Evolutionary conservation across 2,888 invertebrate species (phyloP), one percentile per base, ranked within the genome.

Genomic region (Sceliomorpha sp.): DNA sequence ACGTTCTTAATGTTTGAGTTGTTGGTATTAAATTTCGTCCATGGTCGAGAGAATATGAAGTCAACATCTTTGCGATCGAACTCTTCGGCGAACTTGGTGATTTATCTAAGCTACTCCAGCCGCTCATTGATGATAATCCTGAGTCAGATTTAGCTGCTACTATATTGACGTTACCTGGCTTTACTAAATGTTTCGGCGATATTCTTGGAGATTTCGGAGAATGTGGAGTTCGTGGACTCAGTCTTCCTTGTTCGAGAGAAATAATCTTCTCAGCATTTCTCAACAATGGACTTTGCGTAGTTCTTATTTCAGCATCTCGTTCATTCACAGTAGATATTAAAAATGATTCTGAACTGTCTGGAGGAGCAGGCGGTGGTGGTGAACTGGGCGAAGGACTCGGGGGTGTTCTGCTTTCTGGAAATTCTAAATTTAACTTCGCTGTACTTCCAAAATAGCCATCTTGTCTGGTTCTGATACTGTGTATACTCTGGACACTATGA

Each of bases 91-190:
- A 95, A 15, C 94, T 93, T 1, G 95, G 95, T 24, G 95, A 95
- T 89, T 95, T 95, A 86, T 96, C 95, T 79, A 95, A 89, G 82
- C 94, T 95, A 7, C 95, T 95, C 92, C 95, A 94, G 2, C 95
- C 95, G 81, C 95, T 95, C 93, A 96, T 94, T 3, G 96, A 96
- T 0, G 95, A 95, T 45, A 96, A 89, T 0, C 96, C 96, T 0
- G 96, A 96, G 86, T 96, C 96, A 0, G 96, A 96, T 86, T 95
- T 96, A 0, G 94, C 93, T 2, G 93, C 91, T 1, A 92, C 92
- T 67, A 94, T 93, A 82, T 92, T 92, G 3, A 84, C 79, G 17
- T 90, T 91, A 71, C 90, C 90, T 63, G 89, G 88, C 74, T 92
- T 91, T 83, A 91, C 91, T 12, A 91, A 86, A 78, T 93, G 91